Base-by-base conservation (phyloP, 2,888 invertebrate species). In the Opisthograptis luteolata region DNA sequence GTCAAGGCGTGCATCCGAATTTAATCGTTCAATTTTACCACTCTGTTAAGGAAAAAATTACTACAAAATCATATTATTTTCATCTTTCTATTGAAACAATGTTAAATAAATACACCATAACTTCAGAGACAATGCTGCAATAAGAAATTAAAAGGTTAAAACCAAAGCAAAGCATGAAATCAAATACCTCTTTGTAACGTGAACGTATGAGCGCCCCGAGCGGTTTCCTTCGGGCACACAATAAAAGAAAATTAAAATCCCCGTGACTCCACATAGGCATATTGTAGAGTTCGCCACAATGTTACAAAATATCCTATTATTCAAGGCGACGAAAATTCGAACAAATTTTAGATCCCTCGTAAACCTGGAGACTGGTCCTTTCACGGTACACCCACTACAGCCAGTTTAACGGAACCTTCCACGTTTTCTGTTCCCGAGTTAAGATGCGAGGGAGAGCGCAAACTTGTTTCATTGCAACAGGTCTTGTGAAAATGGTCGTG, bases 331-430 rank as follows among this genome's bases (percentile, higher is more conserved):
- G 40, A 55, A 49, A 57, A 55, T 58, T 52, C 50, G 15, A 57
- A 58, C 61, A 56, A 65, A 60, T 60, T 62, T 63, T 54, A 65
- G 53, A 60, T 61, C 53, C 45, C 37, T 62, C 54, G 55, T 55
- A 60, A 60, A 55, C 48, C 50, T n/a, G 34, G 34, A 53, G 47
- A 47, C 49, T 61, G 50, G 55, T 56, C 56, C 47, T 55, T 58
- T 53, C 49, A 49, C 44, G 34, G 2, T 25, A 25, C n/a, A 4
- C 4, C n/a, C 24, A 7, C 37, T 19, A 10, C 24, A 24, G 40
- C 62, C 62, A 55, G 32, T 7, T 2, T 54, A 46, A 9, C 30
- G 13, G 25, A 58, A 61, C 15, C 60, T 34, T 12, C 15, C 12
- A 10, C 28, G 30, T 31, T 27, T 54, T 46, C 45, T 46, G 35